Conservation (phyloP, 1,140 invertebrate genomes). For the Trachymyrmex septentrionalis region DNA sequence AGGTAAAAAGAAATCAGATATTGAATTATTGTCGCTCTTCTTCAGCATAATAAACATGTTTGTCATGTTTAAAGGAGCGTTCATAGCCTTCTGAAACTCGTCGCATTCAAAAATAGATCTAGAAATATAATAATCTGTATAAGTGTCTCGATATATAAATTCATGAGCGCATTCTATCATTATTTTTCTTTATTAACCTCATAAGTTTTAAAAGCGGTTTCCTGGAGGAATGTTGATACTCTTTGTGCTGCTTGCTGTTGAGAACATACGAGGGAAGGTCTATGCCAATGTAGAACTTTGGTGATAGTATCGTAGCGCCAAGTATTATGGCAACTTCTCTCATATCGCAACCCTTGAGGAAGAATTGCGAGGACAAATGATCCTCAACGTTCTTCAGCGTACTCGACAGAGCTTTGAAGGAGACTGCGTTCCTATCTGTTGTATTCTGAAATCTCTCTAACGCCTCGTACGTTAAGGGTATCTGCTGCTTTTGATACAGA, state of each 20-base stretch:
- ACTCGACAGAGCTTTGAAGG: slow-evolving; percentile 76
- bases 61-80: slow-evolving; percentile 78
- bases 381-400: slow-evolving; percentile 78
- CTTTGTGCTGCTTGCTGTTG: slow-evolving; percentile 78
- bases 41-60: slow-evolving; percentile 83
- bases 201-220: slow-evolving; percentile 82
- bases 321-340: slow-evolving; percentile 82
- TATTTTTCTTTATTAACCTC: slow-evolving; percentile 74
- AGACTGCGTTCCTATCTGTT: slow-evolving; percentile 78
- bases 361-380: slow-evolving; percentile 79
- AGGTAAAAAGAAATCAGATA: slow-evolving; percentile 83
- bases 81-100: slow-evolving; percentile 83
- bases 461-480: slow-evolving; percentile 83
- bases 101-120: slow-evolving; percentile 81
- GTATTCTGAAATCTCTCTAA: slow-evolving; percentile 77
- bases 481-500: slow-evolving; percentile 84
- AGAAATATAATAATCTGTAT: slow-evolving; percentile 56
- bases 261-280: slow-evolving; percentile 81
- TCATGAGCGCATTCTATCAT: not conserved
- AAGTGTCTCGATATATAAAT: not conserved
- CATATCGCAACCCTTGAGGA: slow-evolving; percentile 76
- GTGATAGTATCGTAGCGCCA: slow-evolving; percentile 82
- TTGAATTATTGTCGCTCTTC: slow-evolving; percentile 79
- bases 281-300: slow-evolving; percentile 81
- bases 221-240: slow-evolving; percentile 79